phyloP scores from a whole-genome alignment of 2,797 vertebrate genomes.

The Pipistrellus pipistrellus region DNA sequence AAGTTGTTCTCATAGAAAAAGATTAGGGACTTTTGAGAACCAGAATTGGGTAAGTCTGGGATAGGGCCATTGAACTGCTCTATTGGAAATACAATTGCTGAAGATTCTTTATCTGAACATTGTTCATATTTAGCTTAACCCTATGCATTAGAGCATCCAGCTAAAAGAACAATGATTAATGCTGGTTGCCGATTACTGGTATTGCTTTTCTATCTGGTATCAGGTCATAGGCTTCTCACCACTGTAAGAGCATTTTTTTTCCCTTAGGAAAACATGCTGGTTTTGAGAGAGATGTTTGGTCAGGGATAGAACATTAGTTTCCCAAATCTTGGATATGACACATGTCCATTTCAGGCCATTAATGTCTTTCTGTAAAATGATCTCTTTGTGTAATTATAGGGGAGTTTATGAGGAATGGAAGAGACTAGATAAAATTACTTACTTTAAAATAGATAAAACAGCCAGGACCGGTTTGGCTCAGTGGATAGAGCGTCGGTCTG shows the following conservation, averaged over 20 bases:
- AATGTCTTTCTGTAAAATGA: conserved; percentile 22
- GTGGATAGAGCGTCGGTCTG: no score
- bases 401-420: conserved; percentile 43
- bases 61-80: background rate
- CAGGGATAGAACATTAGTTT: background rate
- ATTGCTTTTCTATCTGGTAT: conserved; percentile 4
- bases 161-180: conserved; percentile 15
- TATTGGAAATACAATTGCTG: conserved; percentile 26
- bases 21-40: conserved; percentile 31
- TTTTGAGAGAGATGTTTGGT: conserved; percentile 37
- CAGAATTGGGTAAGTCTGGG: background rate
- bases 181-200: background rate
- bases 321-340: background rate
- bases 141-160: background rate
- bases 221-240: background rate
- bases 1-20: conserved; percentile 2
- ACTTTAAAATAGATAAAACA: conserved; percentile 55
- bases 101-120: conserved; percentile 29
- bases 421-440: conserved; percentile 9
- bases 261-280: conserved; percentile 45
- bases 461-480: no score
- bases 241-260: conserved; percentile 5
- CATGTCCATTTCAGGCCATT: background rate
- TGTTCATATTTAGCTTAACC: conserved; percentile 32
- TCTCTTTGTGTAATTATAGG: conserved; percentile 9